phyloP scores from a whole-genome alignment of 1,140 invertebrate species.

The Phenacoccus solenopsis region DNA sequence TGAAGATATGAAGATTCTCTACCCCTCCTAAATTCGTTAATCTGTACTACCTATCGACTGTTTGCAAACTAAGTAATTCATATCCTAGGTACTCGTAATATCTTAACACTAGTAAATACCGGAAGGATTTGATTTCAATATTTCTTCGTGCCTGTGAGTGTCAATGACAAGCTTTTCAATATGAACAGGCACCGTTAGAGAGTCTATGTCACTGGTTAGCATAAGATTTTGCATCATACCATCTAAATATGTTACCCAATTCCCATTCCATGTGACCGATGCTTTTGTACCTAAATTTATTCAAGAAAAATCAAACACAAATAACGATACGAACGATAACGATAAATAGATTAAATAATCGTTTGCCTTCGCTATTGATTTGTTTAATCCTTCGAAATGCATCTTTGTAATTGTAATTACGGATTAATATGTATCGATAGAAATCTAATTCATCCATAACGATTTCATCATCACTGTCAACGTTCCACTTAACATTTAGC shows the following conservation, averaged over 20 bases:
- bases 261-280: conserved; percentile 62
- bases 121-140: conserved; percentile 31
- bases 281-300: conserved; percentile 38
- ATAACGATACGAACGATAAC: not conserved
- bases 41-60: no score
- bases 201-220: conserved; percentile 54
- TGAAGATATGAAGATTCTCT: no score
- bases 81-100: no score
- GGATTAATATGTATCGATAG: conserved; percentile 83
- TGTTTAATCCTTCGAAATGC: conserved; percentile 67
- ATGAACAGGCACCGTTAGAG: conserved; percentile 74
- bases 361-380: conserved; percentile 48
- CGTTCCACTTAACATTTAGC: conserved; percentile 36
- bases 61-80: no score
- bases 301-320: not conserved
- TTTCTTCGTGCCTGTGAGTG: conserved; percentile 48
- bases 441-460: conserved; percentile 59
- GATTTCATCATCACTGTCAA: conserved; percentile 35
- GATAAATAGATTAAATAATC: not conserved
- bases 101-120: not conserved
- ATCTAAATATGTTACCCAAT: conserved; percentile 90
- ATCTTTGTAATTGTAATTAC: conserved; percentile 87
- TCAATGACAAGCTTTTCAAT: conserved; percentile 69
- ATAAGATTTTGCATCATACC: conserved; percentile 87
- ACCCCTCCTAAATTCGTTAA: no score